Conservation (phyloP, 2,113 vertebrate genomes). For the Crotalus horridus region DNA sequence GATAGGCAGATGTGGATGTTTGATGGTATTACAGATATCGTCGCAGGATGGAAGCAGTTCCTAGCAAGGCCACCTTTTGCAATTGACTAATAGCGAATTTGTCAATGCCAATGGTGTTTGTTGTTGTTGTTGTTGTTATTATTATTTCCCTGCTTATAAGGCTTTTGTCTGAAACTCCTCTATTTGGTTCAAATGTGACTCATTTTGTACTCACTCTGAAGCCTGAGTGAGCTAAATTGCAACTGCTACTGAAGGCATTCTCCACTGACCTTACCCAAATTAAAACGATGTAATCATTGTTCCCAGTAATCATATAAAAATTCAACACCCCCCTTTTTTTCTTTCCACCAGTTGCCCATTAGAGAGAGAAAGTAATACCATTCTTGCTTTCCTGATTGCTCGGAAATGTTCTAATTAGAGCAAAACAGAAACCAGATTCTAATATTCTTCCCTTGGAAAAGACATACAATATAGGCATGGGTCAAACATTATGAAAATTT, state of each 20-base stretch:
- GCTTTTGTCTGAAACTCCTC: neutral
- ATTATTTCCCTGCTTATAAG: neutral
- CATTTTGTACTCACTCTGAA: neutral
- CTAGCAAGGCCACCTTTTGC: too few species aligned
- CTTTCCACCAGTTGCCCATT: neutral
- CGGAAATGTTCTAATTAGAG: neutral
- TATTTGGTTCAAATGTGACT: neutral
- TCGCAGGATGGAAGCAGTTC: too few species aligned
- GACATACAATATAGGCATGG: neutral
- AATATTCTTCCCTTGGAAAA: neutral
- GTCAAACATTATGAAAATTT: neutral
- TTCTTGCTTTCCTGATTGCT: neutral
- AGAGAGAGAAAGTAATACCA: neutral
- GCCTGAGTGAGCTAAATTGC: neutral
- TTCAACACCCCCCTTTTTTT: neutral
- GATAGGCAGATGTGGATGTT: too few species aligned
- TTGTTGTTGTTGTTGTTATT: neutral
- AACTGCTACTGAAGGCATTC: neutral
- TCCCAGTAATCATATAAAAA: neutral
- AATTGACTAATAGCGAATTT: too few species aligned
- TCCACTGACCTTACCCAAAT: conserved; percentile 20
- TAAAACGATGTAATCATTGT: neutral
- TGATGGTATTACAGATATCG: too few species aligned
- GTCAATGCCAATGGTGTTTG: too few species aligned
- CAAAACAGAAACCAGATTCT: neutral